phyloP scores from a whole-genome alignment of 2,113 vertebrate species.

The Platysteira castanea region DNA sequence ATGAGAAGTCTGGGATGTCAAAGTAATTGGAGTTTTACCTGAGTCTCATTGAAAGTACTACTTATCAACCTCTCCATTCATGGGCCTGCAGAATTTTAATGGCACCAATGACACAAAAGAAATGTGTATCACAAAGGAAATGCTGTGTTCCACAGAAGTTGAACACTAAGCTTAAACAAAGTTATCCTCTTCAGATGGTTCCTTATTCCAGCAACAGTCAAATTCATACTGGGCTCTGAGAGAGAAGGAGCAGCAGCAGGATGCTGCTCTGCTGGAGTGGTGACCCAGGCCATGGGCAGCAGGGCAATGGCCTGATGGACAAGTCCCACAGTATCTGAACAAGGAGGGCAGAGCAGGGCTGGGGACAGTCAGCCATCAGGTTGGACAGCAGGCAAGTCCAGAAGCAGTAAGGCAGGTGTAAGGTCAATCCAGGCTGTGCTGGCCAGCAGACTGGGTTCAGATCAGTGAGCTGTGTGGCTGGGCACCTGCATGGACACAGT shows the following conservation, averaged over 20 bases:
- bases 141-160: background rate
- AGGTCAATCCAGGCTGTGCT: background rate
- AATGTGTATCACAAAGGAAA: background rate
- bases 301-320: background rate
- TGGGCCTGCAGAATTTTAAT: background rate
- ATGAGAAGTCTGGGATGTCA: background rate
- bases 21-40: background rate
- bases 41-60: background rate
- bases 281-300: background rate
- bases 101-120: background rate
- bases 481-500: fast-evolving
- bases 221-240: background rate
- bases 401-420: background rate
- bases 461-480: fast-evolving
- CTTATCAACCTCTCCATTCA: background rate
- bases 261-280: background rate
- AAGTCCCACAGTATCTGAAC: background rate
- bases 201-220: background rate
- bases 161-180: background rate
- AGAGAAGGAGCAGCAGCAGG: background rate
- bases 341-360: background rate
- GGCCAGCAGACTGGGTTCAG: fast-evolving
- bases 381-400: too few relatives aligned
- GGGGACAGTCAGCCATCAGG: background rate
- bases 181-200: background rate